Evolutionary conservation across 2,113 vertebrate species (phyloP), one percentile per base, ranked within the genome.

Genomic region (Melanerpes formicivorus): DNA sequence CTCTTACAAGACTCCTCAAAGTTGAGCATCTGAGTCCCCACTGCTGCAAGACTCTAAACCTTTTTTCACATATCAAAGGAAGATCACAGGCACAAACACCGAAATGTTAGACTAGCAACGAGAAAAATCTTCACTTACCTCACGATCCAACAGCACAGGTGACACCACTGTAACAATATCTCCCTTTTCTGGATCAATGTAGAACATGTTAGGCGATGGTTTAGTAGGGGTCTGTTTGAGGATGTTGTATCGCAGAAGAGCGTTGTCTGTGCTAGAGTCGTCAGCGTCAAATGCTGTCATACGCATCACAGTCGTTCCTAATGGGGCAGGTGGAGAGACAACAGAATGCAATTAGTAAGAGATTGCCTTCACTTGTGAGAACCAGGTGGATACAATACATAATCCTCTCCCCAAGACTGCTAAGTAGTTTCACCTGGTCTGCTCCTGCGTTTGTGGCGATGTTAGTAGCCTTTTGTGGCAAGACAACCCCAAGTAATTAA

Each of bases 191-290:
- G 99, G 98, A 56, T 99, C 99, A 37, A 99, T 99, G 96, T 98
- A 98, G 98, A 99, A 99, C 99, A 99, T 99, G 97, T 99, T 99
- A 17, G 99, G 99, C 7, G 99, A 99, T 0, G 99, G 99, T 90
- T 98, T 99, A 96, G 98, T 98, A 14, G 99, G 99, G 0, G 98
- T 99, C 97, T 99, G 99, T 32, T 98, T 98, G 30, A 99, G 95
- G 88, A 99, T 99, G 93, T 98, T 99, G 93, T 99, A 99, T 13
- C 99, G 97, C 91, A 99, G 96, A 1, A 98, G 98, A 1, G 99
- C 99, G 7, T 99, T 99, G 69, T 99, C 98, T 0, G 99, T 99
- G 84, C 96, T 92, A 0, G 98, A 96, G 86, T 99, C 99, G 2
- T 99, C 99, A 0, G 99, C 99, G 5, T 99, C 99, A 4, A 98